Percentiles rank a stretch among this genome's conserved stretches.
Conservation (phyloP, 2,797 vertebrate species). For the Falco cherrug region DNA sequence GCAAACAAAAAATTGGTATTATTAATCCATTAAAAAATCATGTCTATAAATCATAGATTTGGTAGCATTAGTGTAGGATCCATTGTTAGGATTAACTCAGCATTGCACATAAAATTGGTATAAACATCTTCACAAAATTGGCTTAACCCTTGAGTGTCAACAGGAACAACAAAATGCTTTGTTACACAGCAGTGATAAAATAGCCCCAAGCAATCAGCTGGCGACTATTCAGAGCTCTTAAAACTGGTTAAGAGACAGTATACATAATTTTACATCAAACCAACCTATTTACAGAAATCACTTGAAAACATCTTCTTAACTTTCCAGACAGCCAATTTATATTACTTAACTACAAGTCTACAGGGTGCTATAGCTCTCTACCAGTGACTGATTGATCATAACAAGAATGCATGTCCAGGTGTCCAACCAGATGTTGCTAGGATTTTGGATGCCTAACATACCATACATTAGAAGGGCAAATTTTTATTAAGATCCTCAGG, state of each 20-base stretch:
- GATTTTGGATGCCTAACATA: background rate
- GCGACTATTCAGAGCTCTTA: background rate
- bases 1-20: background rate
- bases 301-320: background rate
- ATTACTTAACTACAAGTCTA: background rate
- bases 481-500: background rate
- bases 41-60: background rate
- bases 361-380: background rate
- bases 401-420: background rate
- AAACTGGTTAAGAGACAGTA: background rate
- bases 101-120: background rate
- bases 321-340: background rate
- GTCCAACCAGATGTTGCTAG: background rate
- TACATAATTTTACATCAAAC: background rate
- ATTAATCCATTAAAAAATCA: background rate
- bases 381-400: background rate
- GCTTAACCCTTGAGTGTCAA: background rate
- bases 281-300: background rate
- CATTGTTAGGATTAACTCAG: background rate
- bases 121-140: background rate
- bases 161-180: background rate
- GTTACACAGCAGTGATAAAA: background rate
- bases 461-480: background rate
- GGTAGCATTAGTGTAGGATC: background rate
- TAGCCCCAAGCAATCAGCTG: background rate